Conservation (phyloP, 2,797 vertebrate species). For the Mionectes olivaceus region DNA sequence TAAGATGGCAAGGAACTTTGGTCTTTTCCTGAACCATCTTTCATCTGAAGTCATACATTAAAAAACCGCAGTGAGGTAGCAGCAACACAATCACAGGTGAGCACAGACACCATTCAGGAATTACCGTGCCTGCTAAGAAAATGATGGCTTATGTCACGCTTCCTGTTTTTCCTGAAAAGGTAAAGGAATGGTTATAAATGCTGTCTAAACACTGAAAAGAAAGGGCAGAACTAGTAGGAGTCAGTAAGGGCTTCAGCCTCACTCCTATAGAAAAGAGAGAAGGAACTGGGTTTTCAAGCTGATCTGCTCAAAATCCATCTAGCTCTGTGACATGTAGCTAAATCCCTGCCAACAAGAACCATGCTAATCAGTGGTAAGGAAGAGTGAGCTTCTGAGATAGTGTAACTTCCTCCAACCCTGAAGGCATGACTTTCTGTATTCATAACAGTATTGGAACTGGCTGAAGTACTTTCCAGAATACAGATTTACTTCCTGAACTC, state of each 20-base stretch:
- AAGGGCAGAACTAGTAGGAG: neutral
- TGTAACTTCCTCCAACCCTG: neutral
- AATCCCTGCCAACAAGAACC: neutral
- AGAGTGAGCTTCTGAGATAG: neutral
- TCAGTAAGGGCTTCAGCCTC: neutral
- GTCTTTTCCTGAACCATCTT: neutral
- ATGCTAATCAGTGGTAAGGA: neutral
- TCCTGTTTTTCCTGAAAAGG: neutral
- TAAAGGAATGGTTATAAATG: neutral
- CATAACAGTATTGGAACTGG: neutral
- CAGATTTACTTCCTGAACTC: neutral
- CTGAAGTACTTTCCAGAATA: neutral
- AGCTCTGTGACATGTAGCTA: neutral
- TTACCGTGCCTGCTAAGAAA: neutral
- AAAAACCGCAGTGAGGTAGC: neutral
- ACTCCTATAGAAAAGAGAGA: neutral
- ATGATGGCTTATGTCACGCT: neutral
- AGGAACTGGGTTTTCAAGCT: neutral
- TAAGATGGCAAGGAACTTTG: constrained; percentile 14
- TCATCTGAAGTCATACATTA: neutral
- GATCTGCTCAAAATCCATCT: neutral
- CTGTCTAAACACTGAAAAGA: neutral
- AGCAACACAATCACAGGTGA: neutral
- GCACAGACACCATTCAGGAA: neutral
- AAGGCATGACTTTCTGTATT: constrained; percentile 14